Evolutionary conservation across 2,797 vertebrate species (phyloP).

Genomic region (Pseudotriccus pelzelni): DNA sequence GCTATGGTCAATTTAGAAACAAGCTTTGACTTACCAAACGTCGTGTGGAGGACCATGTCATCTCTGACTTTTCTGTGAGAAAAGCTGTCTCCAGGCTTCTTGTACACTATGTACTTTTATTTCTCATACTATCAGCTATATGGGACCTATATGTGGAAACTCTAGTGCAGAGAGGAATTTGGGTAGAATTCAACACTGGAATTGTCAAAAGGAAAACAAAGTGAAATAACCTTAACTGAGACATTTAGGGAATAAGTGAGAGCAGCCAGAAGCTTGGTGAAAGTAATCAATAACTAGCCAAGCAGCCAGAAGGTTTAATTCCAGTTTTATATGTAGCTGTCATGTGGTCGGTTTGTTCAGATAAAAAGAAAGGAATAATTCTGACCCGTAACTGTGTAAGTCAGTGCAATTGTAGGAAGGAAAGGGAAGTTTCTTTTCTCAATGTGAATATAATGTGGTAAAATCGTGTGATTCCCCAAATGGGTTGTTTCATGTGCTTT

Average conservation of each 20-base stretch:
- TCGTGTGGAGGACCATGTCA: accelerated
- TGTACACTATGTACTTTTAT: accelerated
- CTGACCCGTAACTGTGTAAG: background rate
- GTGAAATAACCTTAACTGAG: background rate
- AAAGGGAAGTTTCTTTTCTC: background rate
- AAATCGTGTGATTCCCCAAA: background rate
- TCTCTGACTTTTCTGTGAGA: background rate
- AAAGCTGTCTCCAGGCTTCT: background rate
- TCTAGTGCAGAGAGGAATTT: background rate
- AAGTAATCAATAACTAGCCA: background rate
- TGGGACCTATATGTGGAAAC: background rate
- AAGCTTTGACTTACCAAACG: background rate
- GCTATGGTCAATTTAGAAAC: background rate
- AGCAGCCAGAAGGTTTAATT: background rate
- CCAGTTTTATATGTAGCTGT: background rate
- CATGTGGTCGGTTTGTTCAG: background rate
- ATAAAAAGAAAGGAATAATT: background rate
- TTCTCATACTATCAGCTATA: accelerated
- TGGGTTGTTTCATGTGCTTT: background rate
- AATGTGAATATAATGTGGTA: background rate
- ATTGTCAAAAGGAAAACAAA: background rate
- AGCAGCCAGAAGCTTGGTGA: background rate
- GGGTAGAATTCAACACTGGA: background rate
- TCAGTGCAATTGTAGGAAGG: background rate
- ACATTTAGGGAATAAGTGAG: background rate